Evolutionary conservation across 2,888 invertebrate genomes (phyloP).

Genomic region (Labia minor): DNA sequence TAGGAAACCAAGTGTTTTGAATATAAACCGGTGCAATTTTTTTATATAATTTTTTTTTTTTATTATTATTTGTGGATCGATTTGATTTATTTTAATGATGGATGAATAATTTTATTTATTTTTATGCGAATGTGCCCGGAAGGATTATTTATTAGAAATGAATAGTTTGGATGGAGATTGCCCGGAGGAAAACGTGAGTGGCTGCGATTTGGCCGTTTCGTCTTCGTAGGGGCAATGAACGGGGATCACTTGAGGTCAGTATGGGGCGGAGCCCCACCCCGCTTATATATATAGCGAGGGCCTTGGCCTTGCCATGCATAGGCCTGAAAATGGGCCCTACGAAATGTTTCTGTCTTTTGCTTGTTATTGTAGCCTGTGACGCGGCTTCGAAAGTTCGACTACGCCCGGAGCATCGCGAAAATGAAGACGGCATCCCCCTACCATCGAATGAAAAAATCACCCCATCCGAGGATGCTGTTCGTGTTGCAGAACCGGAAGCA

Average conservation of each 20-base stretch:
- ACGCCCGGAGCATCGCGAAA: not conserved
- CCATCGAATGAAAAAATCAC: not conserved
- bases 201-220: not conserved
- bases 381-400: not conserved
- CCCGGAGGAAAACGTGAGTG: not conserved
- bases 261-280: not conserved
- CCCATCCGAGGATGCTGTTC: not conserved
- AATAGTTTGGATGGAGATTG: too few relatives aligned
- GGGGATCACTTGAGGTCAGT: not conserved
- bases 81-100: too few relatives aligned
- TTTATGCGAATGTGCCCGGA: too few relatives aligned
- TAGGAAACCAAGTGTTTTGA: too few relatives aligned
- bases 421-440: not conserved
- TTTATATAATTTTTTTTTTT: too few relatives aligned
- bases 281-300: not conserved
- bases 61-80: too few relatives aligned
- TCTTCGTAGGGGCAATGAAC: not conserved
- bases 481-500: not conserved
- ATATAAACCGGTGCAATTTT: too few relatives aligned
- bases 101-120: too few relatives aligned
- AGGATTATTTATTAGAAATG: too few relatives aligned
- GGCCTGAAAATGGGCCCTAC: not conserved
- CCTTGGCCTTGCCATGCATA: not conserved
- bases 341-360: not conserved
- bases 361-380: not conserved